Evolutionary conservation across 2,113 vertebrate genomes (phyloP), one percentile per base, ranked within the genome.

Genomic region (Eolophus roseicapilla): DNA sequence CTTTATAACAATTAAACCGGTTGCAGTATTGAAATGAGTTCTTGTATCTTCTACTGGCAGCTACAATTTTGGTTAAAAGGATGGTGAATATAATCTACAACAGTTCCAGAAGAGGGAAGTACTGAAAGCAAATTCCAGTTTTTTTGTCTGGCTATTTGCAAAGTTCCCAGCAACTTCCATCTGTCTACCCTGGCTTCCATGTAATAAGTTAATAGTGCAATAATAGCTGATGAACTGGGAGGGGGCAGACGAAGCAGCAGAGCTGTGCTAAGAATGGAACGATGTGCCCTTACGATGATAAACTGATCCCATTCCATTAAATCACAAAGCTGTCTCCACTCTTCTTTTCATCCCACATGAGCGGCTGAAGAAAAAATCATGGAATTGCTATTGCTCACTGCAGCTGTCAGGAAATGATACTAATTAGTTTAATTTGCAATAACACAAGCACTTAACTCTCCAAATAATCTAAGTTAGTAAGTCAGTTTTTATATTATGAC

Each of bases 351-450:
- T 95, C 96, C 97, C 96, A 85, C 94, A 92, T 33, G 95, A 97
- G 83, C 49, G 78, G 97, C 95, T 98, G 97, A 95, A 97, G 97
- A 97, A 97, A 95, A 97, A 95, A 93, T 96, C 76, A 12, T 96
- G 96, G 97, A 97, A 98, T 97, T 98, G 97, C 96, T 97, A 97
- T 97, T 93, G 96, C 92, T 98, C 93, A 83, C 97, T 98, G 97
- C 98, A 98, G 98, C 98, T 98, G 97, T 97, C 98, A 98, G 97
- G 97, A 98, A 98, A 98, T 96, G 86, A 97, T 98, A 98, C 97
- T 98, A 98, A 98, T 98, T 98, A 98, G 97, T 98, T 98, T 98
- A 98, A 98, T 98, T 98, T 98, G 98, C 98, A 98, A 98, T 98
- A 98, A 98, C 97, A 98, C 97, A 98, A 98, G 96, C 98, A 98